phyloP scores from a whole-genome alignment of 2,797 vertebrate species.

The Gymnoscopelus braueri region DNA sequence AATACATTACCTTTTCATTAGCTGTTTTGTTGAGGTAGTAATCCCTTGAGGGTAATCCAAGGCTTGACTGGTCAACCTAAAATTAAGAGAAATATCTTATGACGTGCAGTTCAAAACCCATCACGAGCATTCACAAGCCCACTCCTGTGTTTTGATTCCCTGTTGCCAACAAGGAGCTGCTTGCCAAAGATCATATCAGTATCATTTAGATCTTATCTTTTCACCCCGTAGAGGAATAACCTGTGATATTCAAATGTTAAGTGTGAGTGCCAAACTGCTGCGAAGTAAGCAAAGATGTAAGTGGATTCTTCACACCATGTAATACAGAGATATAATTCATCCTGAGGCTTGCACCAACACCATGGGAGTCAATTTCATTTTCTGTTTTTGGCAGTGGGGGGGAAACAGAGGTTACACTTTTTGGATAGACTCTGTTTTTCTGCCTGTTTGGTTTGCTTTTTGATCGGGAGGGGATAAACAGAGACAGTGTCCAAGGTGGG shows the following conservation, averaged over 20 bases:
- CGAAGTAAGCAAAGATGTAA: conserved; percentile 1
- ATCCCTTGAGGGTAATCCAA: conserved; percentile 92
- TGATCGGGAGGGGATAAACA: no score
- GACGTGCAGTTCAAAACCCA: conserved; percentile 10
- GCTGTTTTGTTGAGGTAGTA: conserved; percentile 98
- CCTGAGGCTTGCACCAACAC: no score
- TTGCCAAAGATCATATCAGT: conserved; percentile 18
- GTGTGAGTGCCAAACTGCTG: neutral
- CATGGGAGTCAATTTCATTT: no score
- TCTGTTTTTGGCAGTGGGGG: no score
- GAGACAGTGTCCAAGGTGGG: no score
- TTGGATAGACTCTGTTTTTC: no score
- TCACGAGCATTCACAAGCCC: conserved; percentile 22
- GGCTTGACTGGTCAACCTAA: conserved; percentile 93
- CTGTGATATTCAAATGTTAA: conserved; percentile 6
- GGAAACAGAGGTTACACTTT: no score
- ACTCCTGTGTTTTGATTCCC: conserved; percentile 38
- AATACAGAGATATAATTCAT: neutral
- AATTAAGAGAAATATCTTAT: conserved; percentile 44
- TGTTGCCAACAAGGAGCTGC: conserved; percentile 12
- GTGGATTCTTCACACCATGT: neutral
- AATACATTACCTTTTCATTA: conserved; percentile 88
- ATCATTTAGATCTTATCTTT: conserved; percentile 6
- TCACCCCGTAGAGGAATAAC: conserved; percentile 1
- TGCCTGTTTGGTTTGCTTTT: no score